phyloP scores from a whole-genome alignment of 2,888 invertebrate genomes.

The Hyposoter dolosus region DNA sequence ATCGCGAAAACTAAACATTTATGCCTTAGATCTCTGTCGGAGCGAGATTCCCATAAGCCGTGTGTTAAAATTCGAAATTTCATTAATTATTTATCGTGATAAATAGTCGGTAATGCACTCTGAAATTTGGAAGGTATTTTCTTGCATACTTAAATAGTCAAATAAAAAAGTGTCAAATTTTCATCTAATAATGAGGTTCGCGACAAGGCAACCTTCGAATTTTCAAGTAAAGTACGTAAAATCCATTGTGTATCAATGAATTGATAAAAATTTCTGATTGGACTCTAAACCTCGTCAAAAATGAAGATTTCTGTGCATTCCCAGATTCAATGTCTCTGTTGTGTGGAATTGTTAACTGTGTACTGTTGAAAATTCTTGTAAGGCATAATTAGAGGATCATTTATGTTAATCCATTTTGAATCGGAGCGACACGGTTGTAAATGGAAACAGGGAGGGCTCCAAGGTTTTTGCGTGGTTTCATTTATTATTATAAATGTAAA shows the following conservation, averaged over 20 bases:
- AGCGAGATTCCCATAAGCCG: too few species aligned
- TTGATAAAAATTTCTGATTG: background rate
- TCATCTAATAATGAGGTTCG: too few species aligned
- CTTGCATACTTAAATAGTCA: too few species aligned
- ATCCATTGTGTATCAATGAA: background rate
- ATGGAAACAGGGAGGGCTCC: conserved; percentile 45
- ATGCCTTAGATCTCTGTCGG: too few species aligned
- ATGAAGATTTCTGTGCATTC: background rate
- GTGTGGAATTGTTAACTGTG: background rate
- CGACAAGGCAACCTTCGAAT: too few species aligned
- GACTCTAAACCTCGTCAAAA: background rate
- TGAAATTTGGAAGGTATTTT: too few species aligned
- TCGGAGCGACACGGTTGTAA: conserved; percentile 21
- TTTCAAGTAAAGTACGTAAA: background rate
- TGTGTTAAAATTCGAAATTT: too few species aligned
- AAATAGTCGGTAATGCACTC: too few species aligned
- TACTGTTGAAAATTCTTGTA: background rate
- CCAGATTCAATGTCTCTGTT: background rate
- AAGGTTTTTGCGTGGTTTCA: conserved; percentile 68
- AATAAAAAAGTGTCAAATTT: too few species aligned
- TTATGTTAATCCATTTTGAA: conserved; percentile 10
- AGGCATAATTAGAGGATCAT: conserved; percentile 1
- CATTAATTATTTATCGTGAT: too few species aligned
- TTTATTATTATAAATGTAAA: conserved; percentile 13
- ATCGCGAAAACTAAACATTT: too few species aligned